Conservation (phyloP, 2,797 vertebrate genomes). For the Premnoplex brunnescens region DNA sequence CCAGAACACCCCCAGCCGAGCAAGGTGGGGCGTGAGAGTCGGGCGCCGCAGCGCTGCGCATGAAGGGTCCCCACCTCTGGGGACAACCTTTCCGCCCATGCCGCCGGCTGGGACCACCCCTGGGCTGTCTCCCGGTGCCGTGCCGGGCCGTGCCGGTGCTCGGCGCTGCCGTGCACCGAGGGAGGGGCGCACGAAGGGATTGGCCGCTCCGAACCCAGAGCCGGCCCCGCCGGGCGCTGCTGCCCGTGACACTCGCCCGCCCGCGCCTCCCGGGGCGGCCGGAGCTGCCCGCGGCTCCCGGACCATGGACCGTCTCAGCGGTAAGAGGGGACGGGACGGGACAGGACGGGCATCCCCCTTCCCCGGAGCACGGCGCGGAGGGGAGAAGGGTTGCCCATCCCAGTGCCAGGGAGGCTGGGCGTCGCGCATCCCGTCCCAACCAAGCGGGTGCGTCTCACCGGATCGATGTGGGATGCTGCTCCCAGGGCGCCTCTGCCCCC, state of each 20-base stretch:
- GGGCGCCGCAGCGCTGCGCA: background rate
- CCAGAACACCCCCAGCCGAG: background rate
- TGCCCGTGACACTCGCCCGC: background rate
- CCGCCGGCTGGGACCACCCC: background rate
- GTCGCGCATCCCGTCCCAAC: background rate
- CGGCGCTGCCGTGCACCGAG: constrained; percentile 9
- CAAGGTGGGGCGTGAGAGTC: background rate
- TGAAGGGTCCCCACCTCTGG: rapidly evolving
- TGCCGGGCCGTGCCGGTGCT: background rate
- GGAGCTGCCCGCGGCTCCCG: background rate
- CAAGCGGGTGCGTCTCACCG: background rate
- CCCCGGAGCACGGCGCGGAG: background rate
- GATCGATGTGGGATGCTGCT: background rate
- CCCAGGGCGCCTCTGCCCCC: no score
- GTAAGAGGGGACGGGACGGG: background rate
- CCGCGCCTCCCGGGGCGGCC: background rate
- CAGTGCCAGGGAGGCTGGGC: no score
- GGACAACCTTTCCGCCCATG: background rate
- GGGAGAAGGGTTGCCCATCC: background rate
- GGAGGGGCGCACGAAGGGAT: constrained; percentile 6
- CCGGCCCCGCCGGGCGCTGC: constrained; percentile 30
- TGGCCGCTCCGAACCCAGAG: background rate
- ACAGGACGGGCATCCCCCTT: background rate
- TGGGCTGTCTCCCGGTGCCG: background rate
- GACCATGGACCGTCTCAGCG: constrained; percentile 64